phyloP scores from a whole-genome alignment of 2,797 vertebrate genomes.

The Hoplostethus mediterraneus region DNA sequence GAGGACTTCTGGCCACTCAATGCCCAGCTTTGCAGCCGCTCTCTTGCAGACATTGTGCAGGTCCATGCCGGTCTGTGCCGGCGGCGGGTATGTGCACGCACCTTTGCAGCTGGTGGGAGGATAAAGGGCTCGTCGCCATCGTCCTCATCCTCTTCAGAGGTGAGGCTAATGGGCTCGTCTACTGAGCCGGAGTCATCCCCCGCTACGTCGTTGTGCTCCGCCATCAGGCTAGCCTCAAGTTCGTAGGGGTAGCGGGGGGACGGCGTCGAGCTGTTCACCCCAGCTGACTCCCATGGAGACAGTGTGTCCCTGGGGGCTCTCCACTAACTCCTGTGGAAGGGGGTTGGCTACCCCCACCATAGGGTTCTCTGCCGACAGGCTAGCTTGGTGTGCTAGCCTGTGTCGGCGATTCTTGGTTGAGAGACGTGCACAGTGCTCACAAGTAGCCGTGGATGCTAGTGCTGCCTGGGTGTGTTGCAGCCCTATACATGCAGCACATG shows the following conservation, averaged over 20 bases:
- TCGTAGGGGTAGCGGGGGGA: background rate
- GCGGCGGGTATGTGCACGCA: no score
- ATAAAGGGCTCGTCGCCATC: no score
- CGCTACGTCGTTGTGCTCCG: background rate
- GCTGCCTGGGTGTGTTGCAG: background rate
- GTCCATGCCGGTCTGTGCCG: no score
- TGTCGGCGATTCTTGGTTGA: background rate
- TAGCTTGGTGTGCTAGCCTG: background rate
- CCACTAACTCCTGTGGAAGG: background rate
- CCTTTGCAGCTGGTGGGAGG: no score
- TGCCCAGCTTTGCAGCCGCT: background rate
- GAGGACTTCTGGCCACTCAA: background rate
- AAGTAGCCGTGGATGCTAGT: slow-evolving; percentile 3
- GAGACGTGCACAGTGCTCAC: background rate
- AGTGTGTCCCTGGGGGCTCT: background rate
- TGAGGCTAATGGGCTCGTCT: background rate
- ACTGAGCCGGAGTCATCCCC: background rate
- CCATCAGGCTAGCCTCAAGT: background rate
- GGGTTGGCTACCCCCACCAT: slow-evolving; percentile 2
- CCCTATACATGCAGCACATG: background rate
- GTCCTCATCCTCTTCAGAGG: no score
- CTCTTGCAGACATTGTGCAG: background rate
- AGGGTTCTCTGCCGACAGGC: background rate
- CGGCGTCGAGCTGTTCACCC: background rate
- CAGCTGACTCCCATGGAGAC: background rate